These are phyloP conservation scores for Trematomus loennbergii DNA, from an alignment of 2,113 vertebrate species.

Conservation along the genomic window DNA sequence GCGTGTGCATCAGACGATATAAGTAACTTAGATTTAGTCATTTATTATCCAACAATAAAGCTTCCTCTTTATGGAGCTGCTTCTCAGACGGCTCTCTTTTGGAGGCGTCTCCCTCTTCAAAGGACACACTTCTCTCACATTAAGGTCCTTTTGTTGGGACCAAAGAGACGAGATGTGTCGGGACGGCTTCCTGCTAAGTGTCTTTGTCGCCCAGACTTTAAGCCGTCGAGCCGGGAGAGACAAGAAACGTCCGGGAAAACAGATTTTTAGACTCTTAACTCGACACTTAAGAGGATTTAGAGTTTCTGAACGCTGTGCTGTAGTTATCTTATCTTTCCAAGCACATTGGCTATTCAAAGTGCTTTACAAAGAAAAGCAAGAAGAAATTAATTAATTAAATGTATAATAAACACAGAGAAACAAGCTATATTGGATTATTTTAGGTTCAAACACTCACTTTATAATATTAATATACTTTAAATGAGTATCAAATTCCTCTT, in stretches of 20 bases:
- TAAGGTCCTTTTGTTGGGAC: slow-evolving; percentile 1
- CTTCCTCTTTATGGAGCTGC: not conserved
- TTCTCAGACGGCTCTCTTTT: not conserved
- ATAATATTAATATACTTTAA: no score
- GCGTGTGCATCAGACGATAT: no score
- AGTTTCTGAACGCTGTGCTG: not conserved
- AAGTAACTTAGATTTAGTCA: no score
- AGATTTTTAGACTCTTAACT: no score
- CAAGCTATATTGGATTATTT: no score
- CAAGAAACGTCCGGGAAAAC: not conserved
- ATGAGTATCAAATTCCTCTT: no score
- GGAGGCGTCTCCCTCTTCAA: slow-evolving; percentile 57
- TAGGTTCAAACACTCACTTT: no score
- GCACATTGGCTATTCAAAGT: no score
- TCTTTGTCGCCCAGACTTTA: not conserved
- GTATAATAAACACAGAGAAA: no score
- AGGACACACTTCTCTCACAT: slow-evolving; percentile 67
- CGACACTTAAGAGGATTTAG: not conserved
- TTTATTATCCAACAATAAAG: no score
- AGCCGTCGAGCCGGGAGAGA: slow-evolving; percentile 23
- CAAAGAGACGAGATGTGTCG: not conserved
- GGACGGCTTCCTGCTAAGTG: slow-evolving; percentile 27
- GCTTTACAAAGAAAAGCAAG: no score
- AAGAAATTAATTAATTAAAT: no score
- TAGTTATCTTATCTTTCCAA: not conserved